phyloP scores from a whole-genome alignment of 2,888 invertebrate species.

The Oscheius sp. region DNA sequence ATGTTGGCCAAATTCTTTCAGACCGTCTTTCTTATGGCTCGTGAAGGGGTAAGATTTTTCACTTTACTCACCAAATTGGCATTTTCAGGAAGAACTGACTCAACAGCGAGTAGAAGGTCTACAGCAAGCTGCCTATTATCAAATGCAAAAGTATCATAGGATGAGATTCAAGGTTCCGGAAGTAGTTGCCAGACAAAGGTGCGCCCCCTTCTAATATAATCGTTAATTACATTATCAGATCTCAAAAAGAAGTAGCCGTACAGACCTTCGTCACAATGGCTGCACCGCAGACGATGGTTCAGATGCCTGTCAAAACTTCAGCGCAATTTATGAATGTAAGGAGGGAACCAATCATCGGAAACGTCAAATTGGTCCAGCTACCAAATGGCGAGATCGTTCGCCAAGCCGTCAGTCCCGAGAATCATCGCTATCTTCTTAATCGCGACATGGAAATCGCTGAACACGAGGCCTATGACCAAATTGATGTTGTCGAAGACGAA shows the following conservation, averaged over 20 bases:
- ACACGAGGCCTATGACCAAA: constrained; percentile 20
- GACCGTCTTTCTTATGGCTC: constrained; percentile 33
- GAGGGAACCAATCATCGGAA: not conserved
- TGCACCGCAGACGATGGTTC: constrained; percentile 38
- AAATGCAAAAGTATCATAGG: constrained; percentile 38
- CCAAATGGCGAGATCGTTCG: constrained; percentile 27
- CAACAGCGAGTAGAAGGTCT: constrained; percentile 25
- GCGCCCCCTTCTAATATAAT: not conserved
- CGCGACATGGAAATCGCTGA: constrained; percentile 30
- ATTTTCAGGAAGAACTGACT: constrained; percentile 32
- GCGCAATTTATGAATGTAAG: not conserved
- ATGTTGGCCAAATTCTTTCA: constrained; percentile 26
- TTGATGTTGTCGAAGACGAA: constrained; percentile 34
- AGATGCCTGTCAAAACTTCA: constrained; percentile 8
- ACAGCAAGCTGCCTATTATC: constrained; percentile 37
- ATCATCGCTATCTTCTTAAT: constrained; percentile 26
- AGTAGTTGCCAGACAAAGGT: constrained; percentile 39
- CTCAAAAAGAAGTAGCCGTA: constrained; percentile 30
- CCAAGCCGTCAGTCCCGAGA: constrained; percentile 10
- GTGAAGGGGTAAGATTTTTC: constrained; percentile 31
- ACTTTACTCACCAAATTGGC: not conserved
- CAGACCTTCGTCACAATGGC: constrained; percentile 40
- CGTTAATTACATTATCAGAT: constrained; percentile 16
- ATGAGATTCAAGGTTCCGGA: constrained; percentile 40
- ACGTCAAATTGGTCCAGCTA: constrained; percentile 12